Percentiles rank a stretch among this genome's conserved stretches.
phyloP scores from a whole-genome alignment of 1,140 invertebrate genomes.

The Drosophila pandora region DNA sequence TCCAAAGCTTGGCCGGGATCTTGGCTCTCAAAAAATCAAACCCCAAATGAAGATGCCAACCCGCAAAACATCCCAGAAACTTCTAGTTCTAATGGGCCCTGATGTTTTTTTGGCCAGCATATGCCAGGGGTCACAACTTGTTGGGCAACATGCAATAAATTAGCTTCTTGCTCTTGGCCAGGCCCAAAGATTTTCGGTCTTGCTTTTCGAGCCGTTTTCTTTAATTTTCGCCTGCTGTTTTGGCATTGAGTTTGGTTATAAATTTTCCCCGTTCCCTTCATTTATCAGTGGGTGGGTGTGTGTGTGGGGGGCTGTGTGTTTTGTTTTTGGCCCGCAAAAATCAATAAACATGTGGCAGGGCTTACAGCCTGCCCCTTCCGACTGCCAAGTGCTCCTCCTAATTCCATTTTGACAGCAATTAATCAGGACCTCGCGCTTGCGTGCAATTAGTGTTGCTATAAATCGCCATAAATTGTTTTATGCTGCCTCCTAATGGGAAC shows the following conservation, averaged over 20 bases:
- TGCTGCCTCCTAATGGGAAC: constrained; percentile 41
- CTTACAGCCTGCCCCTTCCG: background rate
- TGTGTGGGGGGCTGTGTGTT: background rate
- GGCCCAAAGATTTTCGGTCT: constrained; percentile 51
- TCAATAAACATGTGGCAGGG: constrained; percentile 58
- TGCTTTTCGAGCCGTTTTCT: constrained; percentile 36
- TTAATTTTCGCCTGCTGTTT: constrained; percentile 43
- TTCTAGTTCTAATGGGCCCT: constrained; percentile 8
- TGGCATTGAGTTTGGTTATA: constrained; percentile 27
- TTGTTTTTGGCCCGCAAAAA: constrained; percentile 31
- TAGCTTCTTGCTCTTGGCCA: constrained; percentile 67
- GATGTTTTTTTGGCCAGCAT: constrained; percentile 18
- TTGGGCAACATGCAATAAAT: constrained; percentile 57
- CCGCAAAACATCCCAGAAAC: constrained; percentile 30
- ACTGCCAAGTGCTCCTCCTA: constrained; percentile 6
- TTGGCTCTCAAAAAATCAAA: constrained; percentile 45
- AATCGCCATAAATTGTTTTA: constrained; percentile 64
- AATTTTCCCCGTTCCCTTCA: constrained; percentile 46
- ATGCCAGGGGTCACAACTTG: constrained; percentile 44
- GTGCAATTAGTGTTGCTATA: constrained; percentile 66
- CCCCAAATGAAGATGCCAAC: constrained; percentile 47
- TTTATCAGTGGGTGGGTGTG: constrained; percentile 38
- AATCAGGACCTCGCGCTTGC: constrained; percentile 54
- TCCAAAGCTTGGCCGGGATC: constrained; percentile 22
- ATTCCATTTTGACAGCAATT: constrained; percentile 56